These are phyloP conservation scores for Agonopterix subpropinquella DNA, from an alignment of 2,888 invertebrate genomes.

Conservation along the genomic window DNA sequence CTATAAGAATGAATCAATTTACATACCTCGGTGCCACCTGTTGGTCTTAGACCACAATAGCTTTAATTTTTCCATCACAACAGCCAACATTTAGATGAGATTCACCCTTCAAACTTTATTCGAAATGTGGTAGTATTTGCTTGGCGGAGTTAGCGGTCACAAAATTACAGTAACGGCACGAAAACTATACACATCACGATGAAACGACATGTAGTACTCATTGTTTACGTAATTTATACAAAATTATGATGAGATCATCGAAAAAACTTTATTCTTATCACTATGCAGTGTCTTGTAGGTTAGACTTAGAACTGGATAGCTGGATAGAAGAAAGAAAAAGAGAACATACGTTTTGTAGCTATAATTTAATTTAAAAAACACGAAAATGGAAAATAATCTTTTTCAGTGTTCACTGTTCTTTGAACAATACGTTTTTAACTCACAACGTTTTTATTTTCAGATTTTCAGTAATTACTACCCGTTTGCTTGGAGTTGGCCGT, in stretches of 20 bases:
- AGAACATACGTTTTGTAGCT: too few relatives aligned
- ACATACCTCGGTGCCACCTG: constrained; percentile 60
- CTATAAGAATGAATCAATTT: too few relatives aligned
- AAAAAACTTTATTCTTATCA: neutral
- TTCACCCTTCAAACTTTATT: too few relatives aligned
- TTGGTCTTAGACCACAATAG: constrained; percentile 54
- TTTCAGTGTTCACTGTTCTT: too few relatives aligned
- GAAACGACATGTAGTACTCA: neutral
- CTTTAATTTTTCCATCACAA: constrained; percentile 32
- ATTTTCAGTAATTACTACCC: too few relatives aligned
- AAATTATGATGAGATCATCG: neutral
- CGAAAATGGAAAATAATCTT: too few relatives aligned
- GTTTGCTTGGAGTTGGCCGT: too few relatives aligned
- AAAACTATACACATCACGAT: neutral
- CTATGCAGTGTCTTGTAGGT: neutral
- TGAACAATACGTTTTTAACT: too few relatives aligned
- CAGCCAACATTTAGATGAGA: too few relatives aligned
- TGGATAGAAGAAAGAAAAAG: neutral
- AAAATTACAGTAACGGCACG: neutral
- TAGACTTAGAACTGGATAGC: neutral
- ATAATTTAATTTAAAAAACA: too few relatives aligned
- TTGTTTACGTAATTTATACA: neutral
- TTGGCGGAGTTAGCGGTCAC: neutral
- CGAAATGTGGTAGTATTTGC: too few relatives aligned
- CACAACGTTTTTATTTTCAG: too few relatives aligned